phyloP scores from a whole-genome alignment of 2,888 invertebrate genomes.

The Luperina nickerlii region DNA sequence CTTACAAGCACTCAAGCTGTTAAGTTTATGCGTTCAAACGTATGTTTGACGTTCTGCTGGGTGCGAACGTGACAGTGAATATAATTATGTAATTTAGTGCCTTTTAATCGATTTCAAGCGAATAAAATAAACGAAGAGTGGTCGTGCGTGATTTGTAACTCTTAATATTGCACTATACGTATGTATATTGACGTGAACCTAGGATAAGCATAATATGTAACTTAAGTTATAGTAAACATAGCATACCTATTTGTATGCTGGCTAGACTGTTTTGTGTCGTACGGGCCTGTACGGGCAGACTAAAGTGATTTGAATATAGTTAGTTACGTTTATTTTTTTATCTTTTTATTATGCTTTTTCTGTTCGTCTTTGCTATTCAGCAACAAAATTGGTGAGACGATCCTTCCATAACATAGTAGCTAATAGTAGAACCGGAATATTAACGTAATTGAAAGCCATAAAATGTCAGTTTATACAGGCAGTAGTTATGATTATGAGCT shows the following conservation, averaged over 20 bases:
- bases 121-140: background rate
- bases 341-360: background rate
- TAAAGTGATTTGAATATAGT: background rate
- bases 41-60: conserved; percentile 9
- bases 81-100: conserved; percentile 1
- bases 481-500: conserved; percentile 1
- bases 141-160: background rate
- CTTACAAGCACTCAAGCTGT: conserved; percentile 20
- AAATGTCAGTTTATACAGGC: background rate
- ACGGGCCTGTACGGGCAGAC: too few species aligned
- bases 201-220: background rate
- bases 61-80: conserved; percentile 7
- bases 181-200: background rate
- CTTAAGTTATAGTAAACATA: background rate
- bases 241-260: background rate
- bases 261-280: background rate
- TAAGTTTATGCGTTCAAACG: background rate
- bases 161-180: background rate
- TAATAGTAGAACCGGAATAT: background rate
- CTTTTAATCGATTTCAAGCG: background rate
- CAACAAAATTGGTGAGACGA: background rate
- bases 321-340: background rate
- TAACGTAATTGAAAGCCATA: background rate
- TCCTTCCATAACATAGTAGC: background rate
- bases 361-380: background rate